phyloP scores from a whole-genome alignment of 2,797 vertebrate species.

The Phylloscopus collybita region DNA sequence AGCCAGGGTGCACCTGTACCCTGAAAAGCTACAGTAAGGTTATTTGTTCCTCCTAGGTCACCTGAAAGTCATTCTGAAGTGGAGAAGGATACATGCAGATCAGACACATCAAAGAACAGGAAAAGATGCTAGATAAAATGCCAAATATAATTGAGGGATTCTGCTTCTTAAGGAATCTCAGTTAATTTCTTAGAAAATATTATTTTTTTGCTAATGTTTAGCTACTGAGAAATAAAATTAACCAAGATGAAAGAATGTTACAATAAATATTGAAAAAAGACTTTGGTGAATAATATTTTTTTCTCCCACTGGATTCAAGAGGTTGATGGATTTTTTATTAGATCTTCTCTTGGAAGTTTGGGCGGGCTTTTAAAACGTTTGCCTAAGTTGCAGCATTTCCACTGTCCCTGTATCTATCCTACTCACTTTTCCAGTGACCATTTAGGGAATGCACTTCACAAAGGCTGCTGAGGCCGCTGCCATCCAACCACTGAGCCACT shows the following conservation, averaged over 20 bases:
- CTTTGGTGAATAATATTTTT: background rate
- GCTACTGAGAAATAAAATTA: background rate
- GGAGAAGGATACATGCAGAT: background rate
- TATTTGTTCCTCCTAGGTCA: background rate
- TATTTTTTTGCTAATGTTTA: background rate
- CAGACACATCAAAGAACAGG: background rate
- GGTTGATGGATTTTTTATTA: background rate
- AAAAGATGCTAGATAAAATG: background rate
- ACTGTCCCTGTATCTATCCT: background rate
- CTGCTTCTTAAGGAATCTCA: background rate
- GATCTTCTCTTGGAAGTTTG: background rate
- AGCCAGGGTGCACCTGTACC: background rate
- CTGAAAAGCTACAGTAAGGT: background rate
- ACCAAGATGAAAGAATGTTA: background rate
- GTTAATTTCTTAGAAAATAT: background rate
- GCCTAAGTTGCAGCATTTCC: background rate
- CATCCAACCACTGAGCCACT: background rate
- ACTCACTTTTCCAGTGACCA: background rate
- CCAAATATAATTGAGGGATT: background rate
- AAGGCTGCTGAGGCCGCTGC: background rate
- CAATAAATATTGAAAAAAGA: background rate
- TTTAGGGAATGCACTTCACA: background rate
- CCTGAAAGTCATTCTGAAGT: background rate
- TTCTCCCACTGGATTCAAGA: background rate
- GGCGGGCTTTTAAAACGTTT: fast-evolving